A percentile compares a stretch with the other conserved stretches of the same genome.
Conservation (phyloP, 2,113 vertebrate species). For the Telmatochromis sp. region DNA sequence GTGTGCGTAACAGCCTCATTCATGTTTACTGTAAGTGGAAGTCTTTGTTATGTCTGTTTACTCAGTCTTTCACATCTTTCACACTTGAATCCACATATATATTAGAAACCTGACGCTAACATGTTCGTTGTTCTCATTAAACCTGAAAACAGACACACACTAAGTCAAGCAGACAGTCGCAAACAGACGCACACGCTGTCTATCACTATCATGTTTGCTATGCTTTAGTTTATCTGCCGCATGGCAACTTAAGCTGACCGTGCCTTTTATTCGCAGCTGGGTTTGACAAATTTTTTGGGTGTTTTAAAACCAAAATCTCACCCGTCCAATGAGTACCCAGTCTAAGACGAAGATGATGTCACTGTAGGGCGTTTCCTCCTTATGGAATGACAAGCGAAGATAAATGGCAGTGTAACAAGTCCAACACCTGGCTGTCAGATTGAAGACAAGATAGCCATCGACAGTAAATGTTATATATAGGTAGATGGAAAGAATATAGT, state of each 20-base stretch:
- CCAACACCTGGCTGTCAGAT: constrained; percentile 73
- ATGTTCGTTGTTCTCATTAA: background rate
- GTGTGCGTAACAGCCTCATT: constrained; percentile 10
- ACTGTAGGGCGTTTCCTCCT: background rate
- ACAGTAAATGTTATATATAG: background rate
- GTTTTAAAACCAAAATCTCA: background rate
- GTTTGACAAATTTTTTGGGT: background rate
- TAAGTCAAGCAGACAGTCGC: background rate
- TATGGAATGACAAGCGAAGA: constrained; percentile 52
- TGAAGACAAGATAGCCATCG: constrained; percentile 40
- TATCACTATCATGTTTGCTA: background rate
- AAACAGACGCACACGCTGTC: background rate
- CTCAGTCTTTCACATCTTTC: constrained; percentile 28
- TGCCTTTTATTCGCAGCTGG: background rate
- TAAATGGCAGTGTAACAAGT: constrained; percentile 37
- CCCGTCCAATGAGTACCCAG: background rate
- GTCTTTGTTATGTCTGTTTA: constrained; percentile 41
- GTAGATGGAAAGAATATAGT: constrained; percentile 2
- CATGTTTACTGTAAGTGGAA: constrained; percentile 62
- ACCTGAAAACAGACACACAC: background rate
- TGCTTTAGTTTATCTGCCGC: background rate
- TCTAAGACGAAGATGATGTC: background rate
- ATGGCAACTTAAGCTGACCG: background rate
- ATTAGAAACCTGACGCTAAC: constrained; percentile 8
- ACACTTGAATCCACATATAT: constrained; percentile 11